Evolutionary conservation across 2,113 vertebrate genomes (phyloP), one percentile per base, ranked within the genome.

Genomic region (Forbesichthys papilliferus): DNA sequence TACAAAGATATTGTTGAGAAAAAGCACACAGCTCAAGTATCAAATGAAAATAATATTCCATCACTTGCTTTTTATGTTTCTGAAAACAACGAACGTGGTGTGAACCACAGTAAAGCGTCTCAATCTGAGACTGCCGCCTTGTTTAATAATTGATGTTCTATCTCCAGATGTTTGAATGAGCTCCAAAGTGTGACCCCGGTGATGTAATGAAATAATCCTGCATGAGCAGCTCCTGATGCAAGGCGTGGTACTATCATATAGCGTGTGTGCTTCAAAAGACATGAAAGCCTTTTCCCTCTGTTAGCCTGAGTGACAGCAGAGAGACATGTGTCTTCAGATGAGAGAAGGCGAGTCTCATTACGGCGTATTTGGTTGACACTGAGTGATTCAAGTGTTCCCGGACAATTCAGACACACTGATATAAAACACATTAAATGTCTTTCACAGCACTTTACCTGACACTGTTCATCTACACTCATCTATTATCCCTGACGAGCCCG

Each of bases 391-490:
- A 89, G 85, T 89, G 84, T 91, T 93, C 89, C 86, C 59, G 88
- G 87, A 84, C 91, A 90, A 90, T 90, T 90, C 90, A 91, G 91
- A 91, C 89, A 90, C 88, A 82, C 89, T 90, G 91, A 91, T 91
- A 93, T 93, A 92, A 93, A 92, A 92, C 89, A 92, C 89, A 91
- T 92, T 92, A 92, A 91, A 91, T 72, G 88, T 88, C 90, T 92
- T 87, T 90, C 87, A 86, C 89, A 86, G 90, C 90, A 87, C 87
- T 92, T 91, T 90, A 92, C 91, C 91, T 91, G 91, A 92, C 91
- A 93, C 82, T 87, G 90, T 84, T 92, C 90, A 89, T 92, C 88
- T 88, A 36, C 62, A 70, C 86, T 87, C 88, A 90, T 91, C 89
- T 85, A 82, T 90, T 92, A 88, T 89, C 84, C 87, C 79, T 60